Evolutionary conservation across 2,797 vertebrate genomes (phyloP).

Genomic region (Poeciliopsis infans): DNA sequence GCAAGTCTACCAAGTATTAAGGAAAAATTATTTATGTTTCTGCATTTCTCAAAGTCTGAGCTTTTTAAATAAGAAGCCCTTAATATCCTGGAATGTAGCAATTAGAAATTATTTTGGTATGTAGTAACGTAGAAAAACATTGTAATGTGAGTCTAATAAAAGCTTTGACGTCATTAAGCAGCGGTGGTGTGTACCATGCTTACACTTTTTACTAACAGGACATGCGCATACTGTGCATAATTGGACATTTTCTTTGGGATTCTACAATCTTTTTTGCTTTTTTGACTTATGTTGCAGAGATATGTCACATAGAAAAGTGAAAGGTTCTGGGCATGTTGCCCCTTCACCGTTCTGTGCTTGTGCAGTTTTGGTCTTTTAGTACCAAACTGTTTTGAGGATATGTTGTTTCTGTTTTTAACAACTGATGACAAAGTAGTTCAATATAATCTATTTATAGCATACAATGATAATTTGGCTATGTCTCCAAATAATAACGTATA

Average conservation of each 20-base stretch:
- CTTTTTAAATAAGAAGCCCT: no score
- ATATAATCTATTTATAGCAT: not conserved
- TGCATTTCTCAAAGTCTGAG: no score
- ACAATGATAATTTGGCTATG: not conserved
- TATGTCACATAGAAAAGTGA: not conserved
- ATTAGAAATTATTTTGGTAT: not conserved
- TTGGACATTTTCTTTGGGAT: not conserved
- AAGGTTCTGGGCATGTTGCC: not conserved
- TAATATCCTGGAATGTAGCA: no score
- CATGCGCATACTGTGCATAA: not conserved
- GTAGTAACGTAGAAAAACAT: not conserved
- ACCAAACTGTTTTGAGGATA: not conserved
- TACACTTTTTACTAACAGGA: not conserved
- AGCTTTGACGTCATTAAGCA: not conserved
- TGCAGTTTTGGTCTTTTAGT: not conserved
- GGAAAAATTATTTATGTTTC: not conserved
- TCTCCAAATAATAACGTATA: not conserved
- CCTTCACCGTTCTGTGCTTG: not conserved
- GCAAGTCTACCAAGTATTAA: not conserved
- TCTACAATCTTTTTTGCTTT: no score
- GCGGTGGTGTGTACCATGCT: not conserved
- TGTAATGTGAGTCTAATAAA: no score
- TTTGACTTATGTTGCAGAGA: not conserved
- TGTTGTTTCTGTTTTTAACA: not conserved
- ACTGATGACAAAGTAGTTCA: not conserved